Conservation (phyloP, 2,113 vertebrate species). For the Baryphthengus martii region DNA sequence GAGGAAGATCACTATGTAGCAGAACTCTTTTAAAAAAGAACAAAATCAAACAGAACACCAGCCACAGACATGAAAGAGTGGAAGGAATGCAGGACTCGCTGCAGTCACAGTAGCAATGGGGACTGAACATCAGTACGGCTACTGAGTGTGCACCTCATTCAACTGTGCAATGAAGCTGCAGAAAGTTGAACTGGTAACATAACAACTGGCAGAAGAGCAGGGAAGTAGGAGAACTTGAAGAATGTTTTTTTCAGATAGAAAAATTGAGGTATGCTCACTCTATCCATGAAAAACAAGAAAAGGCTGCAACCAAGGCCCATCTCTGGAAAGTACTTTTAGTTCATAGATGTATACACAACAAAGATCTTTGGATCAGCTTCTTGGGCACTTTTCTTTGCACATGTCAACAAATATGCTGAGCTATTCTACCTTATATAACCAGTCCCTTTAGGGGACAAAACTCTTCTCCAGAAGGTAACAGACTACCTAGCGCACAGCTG, state of each 20-base stretch:
- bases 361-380: background rate
- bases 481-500: background rate
- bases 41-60: background rate
- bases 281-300: background rate
- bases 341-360: background rate
- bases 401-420: background rate
- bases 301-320: background rate
- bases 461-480: background rate
- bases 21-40: background rate
- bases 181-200: background rate
- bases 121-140: background rate
- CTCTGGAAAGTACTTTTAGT: background rate
- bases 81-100: background rate
- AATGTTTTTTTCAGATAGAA: background rate
- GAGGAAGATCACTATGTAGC: background rate
- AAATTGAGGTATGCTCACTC: background rate
- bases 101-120: background rate
- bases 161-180: background rate
- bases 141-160: background rate
- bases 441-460: background rate
- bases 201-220: background rate
- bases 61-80: fast-evolving
- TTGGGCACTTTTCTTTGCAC: background rate
- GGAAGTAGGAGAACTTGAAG: background rate
- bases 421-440: background rate